These are phyloP conservation scores for Tragelaphus oryx DNA, from an alignment of 2,797 vertebrate species.

Conservation along the genomic window DNA sequence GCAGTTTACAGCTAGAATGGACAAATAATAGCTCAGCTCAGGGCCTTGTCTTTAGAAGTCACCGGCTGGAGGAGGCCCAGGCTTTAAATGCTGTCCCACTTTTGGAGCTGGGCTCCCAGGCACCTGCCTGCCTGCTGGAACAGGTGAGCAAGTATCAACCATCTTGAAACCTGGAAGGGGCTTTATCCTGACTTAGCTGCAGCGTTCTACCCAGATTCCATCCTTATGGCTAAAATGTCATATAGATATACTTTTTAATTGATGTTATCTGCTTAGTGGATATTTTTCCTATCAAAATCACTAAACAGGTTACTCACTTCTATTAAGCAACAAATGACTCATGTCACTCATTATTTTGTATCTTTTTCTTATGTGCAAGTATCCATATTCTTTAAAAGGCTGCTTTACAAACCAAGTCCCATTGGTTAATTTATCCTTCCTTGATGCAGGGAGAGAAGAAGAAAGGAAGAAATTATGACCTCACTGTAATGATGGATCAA, in stretches of 20 bases:
- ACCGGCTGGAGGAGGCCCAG: fast-evolving
- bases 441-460: background rate
- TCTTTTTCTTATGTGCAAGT: background rate
- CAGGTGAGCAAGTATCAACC: background rate
- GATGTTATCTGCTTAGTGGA: background rate
- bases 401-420: background rate
- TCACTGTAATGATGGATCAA: background rate
- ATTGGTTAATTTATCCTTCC: background rate
- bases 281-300: background rate
- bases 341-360: background rate
- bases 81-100: background rate
- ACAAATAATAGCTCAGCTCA: background rate
- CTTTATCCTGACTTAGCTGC: background rate
- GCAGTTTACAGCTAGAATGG: background rate
- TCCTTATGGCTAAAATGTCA: background rate
- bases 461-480: background rate
- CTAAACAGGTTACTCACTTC: background rate
- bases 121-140: background rate
- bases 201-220: background rate
- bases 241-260: background rate
- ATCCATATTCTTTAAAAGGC: background rate
- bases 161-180: background rate
- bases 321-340: background rate
- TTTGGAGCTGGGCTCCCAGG: background rate
- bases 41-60: background rate